Base-by-base conservation (phyloP, 92 coral and sea anemone species). In the Porites divaricata region DNA sequence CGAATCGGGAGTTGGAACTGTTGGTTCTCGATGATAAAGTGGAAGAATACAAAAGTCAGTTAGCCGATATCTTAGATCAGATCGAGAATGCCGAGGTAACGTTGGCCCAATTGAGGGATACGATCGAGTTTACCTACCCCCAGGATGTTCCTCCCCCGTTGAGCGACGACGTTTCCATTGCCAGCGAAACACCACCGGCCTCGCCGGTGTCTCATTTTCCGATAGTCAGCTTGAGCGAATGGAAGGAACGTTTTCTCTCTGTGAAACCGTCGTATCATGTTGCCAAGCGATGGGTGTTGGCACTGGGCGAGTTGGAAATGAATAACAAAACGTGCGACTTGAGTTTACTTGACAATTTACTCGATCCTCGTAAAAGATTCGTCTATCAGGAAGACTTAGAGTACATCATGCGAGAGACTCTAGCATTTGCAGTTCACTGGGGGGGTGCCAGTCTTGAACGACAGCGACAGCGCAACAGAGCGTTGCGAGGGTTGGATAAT, bases 201-300 rank as follows among this genome's bases (percentile, higher is more conserved):
- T 45, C 75, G 16, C 75, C 75, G 10, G 10, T 23, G 21, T 1
- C 75, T 48, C 17, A 11, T 41, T 11, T 41, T 23, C 45, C 45
- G 9, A 9, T 8, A 14, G 65, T 74, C 0, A 20, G 48, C 9
- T 35, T 74, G 6, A 20, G 13, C 11, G 17, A 74, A 22, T 74
- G 61, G 61, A 74, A 74, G 23, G 41, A 74, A 9, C 41, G 78
- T 2, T 74, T 74, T 20, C 9, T 49, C 35, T 0, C 17, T 0
- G 26, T 54, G 1, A 52, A n/a, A 17, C 78, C 48, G n/a, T 1
- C 17, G 1, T 10, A 1, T 4, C 1, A 1, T 6, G 6, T 5
- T 13, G 28, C 4, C 13, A 20, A 54, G 78, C 78, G 78, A 19
- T 74, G 78, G 78, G 78, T 74, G 9, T 9, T 74, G 19, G 78